Conservation (phyloP, 2,888 invertebrate species). For the Drosophila meridionalis region DNA sequence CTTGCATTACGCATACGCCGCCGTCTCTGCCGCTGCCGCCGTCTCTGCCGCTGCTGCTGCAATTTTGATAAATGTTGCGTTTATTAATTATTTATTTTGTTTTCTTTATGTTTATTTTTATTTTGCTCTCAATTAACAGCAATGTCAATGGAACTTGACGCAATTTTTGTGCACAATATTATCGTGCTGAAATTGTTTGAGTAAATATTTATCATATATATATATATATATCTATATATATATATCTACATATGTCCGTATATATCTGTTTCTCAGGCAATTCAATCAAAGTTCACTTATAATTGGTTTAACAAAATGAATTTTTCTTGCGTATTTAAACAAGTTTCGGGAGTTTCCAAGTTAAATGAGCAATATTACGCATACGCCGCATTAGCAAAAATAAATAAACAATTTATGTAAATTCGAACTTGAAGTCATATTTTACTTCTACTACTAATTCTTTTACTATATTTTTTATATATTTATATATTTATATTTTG, state of each 20-base stretch:
- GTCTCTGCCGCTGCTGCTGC: not conserved
- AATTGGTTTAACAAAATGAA: not conserved
- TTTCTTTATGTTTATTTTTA: not conserved
- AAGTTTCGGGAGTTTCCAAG: not conserved
- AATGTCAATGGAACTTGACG: constrained; percentile 18
- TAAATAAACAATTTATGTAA: not conserved
- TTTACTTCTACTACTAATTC: not conserved
- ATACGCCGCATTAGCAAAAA: constrained; percentile 1
- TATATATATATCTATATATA: not conserved
- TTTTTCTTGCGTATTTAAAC: not conserved
- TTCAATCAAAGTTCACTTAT: not conserved
- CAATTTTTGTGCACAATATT: not conserved
- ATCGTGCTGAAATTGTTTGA: not conserved
- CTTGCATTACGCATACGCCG: constrained; percentile 29
- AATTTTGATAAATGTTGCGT: constrained; percentile 6
- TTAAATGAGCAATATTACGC: not conserved
- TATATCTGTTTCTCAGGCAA: not conserved
- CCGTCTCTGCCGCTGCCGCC: not conserved
- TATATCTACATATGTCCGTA: not conserved
- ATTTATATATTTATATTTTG: no score
- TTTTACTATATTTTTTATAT: no score
- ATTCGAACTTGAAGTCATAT: not conserved
- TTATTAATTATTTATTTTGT: not conserved
- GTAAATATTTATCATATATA: not conserved
- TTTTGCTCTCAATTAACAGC: constrained; percentile 10